phyloP scores from a whole-genome alignment of 2,797 vertebrate genomes.

The Paguma larvata region DNA sequence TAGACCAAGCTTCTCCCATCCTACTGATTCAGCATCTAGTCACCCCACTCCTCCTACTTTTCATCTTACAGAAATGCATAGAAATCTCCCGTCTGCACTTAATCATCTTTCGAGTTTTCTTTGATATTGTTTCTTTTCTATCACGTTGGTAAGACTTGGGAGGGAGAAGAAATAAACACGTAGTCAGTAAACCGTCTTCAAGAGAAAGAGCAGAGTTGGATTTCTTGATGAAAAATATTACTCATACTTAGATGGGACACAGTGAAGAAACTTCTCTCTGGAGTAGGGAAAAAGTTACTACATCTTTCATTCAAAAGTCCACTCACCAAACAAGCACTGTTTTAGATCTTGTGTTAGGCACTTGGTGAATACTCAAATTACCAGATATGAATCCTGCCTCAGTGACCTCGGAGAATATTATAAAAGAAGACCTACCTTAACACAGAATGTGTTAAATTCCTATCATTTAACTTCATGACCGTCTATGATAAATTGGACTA shows the following conservation, averaged over 20 bases:
- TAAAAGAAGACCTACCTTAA: background rate
- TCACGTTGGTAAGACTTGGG: background rate
- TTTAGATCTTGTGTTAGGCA: background rate
- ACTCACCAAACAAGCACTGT: background rate
- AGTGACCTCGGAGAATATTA: background rate
- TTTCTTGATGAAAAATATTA: background rate
- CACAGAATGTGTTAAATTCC: background rate
- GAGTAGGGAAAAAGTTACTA: background rate
- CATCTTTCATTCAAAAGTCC: background rate
- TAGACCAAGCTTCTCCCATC: background rate
- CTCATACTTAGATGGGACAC: background rate
- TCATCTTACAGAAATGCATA: background rate
- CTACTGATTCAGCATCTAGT: background rate
- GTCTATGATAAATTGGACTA: background rate
- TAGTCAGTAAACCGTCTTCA: background rate
- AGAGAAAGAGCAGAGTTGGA: background rate
- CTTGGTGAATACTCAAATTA: background rate
- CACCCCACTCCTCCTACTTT: background rate
- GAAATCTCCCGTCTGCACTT: background rate
- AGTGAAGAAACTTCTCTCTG: background rate
- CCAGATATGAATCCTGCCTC: background rate
- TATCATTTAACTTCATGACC: background rate
- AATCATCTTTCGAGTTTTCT: background rate
- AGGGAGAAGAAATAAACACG: background rate
- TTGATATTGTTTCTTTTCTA: background rate